Percentiles rank a stretch among this genome's conserved stretches.
phyloP scores from a whole-genome alignment of 2,888 invertebrate genomes.

The Camptogramma bilineatum region DNA sequence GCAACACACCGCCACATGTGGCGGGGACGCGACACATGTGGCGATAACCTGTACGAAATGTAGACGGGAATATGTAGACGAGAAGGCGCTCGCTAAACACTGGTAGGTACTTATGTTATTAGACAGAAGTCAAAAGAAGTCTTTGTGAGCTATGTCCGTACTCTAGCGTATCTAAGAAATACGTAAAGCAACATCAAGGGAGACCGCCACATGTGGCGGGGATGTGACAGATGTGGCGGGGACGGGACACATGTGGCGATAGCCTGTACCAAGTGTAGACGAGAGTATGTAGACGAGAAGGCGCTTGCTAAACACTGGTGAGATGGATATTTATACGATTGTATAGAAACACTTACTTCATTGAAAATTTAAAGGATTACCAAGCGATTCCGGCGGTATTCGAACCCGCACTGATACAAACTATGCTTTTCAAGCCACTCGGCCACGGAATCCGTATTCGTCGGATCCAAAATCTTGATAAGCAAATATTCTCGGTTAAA shows the following conservation, averaged over 20 bases:
- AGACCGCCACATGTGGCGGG: conserved; percentile 40
- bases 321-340: background rate
- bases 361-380: no score
- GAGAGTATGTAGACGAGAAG: background rate
- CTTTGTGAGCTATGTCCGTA: conserved; percentile 68
- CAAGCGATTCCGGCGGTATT: no score
- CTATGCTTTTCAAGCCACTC: no score
- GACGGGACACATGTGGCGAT: no score
- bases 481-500: no score
- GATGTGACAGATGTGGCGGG: background rate
- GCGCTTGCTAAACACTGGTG: background rate
- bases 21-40: background rate
- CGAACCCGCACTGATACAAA: no score
- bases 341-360: no score
- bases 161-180: conserved; percentile 71
- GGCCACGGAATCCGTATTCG: no score
- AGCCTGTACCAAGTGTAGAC: no score
- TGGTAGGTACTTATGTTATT: conserved; percentile 12
- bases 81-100: conserved; percentile 14
- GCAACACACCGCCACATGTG: conserved; percentile 48
- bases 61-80: conserved; percentile 17
- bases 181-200: conserved; percentile 68
- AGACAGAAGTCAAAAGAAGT: no score
- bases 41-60: conserved; percentile 1
- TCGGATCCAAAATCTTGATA: no score